A percentile compares a stretch with the other conserved stretches of the same genome.
These are phyloP conservation scores for Helogale parvula DNA, from an alignment of 2,113 vertebrate genomes.

Conservation along the genomic window DNA sequence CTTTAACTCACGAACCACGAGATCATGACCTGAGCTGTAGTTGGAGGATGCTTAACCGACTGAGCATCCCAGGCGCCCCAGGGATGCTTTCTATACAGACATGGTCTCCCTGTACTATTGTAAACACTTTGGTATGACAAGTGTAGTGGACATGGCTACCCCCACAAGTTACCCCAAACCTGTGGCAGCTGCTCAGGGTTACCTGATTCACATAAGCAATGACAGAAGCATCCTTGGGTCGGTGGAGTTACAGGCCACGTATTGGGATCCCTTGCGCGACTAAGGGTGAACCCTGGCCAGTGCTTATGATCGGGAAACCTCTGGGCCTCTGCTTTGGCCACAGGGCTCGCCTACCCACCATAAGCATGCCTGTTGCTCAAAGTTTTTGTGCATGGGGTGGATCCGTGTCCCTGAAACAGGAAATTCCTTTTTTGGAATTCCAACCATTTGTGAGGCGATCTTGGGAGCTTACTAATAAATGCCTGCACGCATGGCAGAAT, in stretches of 20 bases:
- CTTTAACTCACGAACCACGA: no score
- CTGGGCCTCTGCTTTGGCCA: not conserved
- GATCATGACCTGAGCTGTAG: no score
- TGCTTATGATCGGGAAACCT: not conserved
- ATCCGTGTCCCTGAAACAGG: not conserved
- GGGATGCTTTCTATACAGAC: not conserved
- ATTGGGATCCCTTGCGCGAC: not conserved
- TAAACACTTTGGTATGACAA: not conserved
- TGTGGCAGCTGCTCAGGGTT: no score
- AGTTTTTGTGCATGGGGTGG: not conserved
- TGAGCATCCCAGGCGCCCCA: no score
- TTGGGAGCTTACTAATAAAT: no score
- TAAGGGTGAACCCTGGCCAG: not conserved
- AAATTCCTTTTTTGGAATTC: not conserved
- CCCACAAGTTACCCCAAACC: not conserved
- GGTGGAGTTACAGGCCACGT: not conserved
- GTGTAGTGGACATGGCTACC: not conserved
- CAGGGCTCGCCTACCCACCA: not conserved
- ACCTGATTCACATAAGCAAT: not conserved
- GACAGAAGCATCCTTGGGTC: not conserved
- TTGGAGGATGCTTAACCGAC: no score
- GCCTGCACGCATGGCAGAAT: not conserved
- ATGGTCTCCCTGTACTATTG: not conserved
- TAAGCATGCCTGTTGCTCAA: not conserved
- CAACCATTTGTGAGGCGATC: not conserved